phyloP scores from a whole-genome alignment of 2,888 invertebrate species.

The Drosophila neotestacea region DNA sequence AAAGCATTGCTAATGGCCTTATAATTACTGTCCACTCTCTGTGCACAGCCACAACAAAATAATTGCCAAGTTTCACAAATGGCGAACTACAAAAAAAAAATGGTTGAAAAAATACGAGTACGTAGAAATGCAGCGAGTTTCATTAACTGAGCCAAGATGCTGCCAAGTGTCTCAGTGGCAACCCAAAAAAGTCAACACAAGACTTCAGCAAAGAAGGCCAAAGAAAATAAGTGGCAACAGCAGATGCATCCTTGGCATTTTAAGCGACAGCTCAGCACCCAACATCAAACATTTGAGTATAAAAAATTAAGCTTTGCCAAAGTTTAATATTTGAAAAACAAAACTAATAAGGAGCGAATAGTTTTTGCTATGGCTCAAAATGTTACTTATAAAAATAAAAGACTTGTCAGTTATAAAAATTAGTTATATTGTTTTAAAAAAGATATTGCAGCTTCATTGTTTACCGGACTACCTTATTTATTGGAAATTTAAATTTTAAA shows the following conservation, averaged over 20 bases:
- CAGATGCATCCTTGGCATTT: constrained; percentile 46
- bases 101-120: constrained; percentile 40
- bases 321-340: neutral
- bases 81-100: constrained; percentile 32
- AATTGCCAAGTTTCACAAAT: constrained; percentile 56
- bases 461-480: too few species aligned
- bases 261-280: constrained; percentile 29
- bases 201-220: constrained; percentile 12
- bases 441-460: too few species aligned
- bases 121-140: constrained; percentile 53
- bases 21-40: constrained; percentile 77
- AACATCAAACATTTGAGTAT: constrained; percentile 1
- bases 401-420: too few species aligned
- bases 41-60: constrained; percentile 49
- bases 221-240: constrained; percentile 38
- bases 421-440: too few species aligned
- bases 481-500: too few species aligned
- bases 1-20: constrained; percentile 74
- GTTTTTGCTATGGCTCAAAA: too few species aligned
- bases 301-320: constrained; percentile 39
- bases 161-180: constrained; percentile 21
- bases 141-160: constrained; percentile 63
- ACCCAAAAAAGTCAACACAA: constrained; percentile 28
- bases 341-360: constrained; percentile 4
- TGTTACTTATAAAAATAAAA: too few species aligned